Base-by-base conservation (phyloP, 30 jellyfish, hydroid and myxozoan species). In the Pseudorhiza aurosa region DNA sequence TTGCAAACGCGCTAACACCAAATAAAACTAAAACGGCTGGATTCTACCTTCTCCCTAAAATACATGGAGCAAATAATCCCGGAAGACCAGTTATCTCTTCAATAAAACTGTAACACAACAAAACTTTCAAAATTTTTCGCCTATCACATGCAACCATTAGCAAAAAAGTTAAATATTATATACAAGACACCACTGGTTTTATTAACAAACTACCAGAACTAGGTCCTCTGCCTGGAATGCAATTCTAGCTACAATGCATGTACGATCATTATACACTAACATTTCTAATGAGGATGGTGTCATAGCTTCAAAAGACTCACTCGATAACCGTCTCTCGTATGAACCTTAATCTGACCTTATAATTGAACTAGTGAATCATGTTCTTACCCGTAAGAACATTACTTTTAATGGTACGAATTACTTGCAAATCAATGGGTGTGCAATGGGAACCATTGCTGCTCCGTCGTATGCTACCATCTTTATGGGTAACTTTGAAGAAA, bases 381-480 rank as follows among this genome's bases (percentile, higher is more conserved):
- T 64, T 11, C 30, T 64, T 15, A 64, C 26, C 26, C 59, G 36
- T 14, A 64, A 64, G 19, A 30, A 64, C 53, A 31, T 31, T 29
- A 30, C 77, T 29, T 64, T 64, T 42, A 64, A 64, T 64, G 77
- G 77, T 30, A 15, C 6, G 60, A 39, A 39, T 14, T 64, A 64
- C 19, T 64, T 64, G 35, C 77, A 64, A 69, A 65, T 46, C n/a
- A 39, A 62, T 21, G 92, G 92, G 19, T 32, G 73, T 32, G 85
- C 92, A n/a, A 81, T 81, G 85, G 92, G 92, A 36, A 81, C 92
- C 55, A 51, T 21, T 28, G 44, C 58, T 39, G 92, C 92, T 68
- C 92, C 92, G 22, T 32, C 74, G 1, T 65, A 42, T 65, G 92
- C 92, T 33, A 51, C 59, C 47, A 82, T 68, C 47, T 70, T 27